These are phyloP conservation scores for Macaria liturata DNA, from an alignment of 2,888 invertebrate species.

Conservation along the genomic window DNA sequence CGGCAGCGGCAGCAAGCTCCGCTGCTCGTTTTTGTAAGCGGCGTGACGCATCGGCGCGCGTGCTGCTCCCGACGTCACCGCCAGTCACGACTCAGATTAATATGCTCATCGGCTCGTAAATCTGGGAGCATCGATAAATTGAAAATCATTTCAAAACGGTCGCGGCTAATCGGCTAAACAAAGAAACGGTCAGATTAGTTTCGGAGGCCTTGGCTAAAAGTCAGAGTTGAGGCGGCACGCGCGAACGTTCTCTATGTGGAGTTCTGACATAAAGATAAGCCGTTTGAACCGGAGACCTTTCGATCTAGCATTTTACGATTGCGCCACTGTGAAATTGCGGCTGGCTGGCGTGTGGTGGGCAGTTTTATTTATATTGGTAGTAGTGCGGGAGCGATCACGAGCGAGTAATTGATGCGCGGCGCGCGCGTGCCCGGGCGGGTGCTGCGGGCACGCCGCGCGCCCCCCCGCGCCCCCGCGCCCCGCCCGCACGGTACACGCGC, in stretches of 20 bases:
- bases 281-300: constrained; percentile 74
- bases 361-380: constrained; percentile 78
- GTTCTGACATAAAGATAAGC: constrained; percentile 70
- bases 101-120: constrained; percentile 54
- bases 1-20: constrained; percentile 65
- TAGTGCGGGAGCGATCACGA: constrained; percentile 81
- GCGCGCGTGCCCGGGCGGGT: constrained; percentile 60
- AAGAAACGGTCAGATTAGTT: constrained; percentile 39
- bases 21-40: constrained; percentile 51
- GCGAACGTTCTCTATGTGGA: constrained; percentile 58
- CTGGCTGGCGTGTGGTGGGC: constrained; percentile 63
- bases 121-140: constrained; percentile 50
- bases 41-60: constrained; percentile 62
- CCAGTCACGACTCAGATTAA: constrained; percentile 64
- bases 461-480: constrained; percentile 45
- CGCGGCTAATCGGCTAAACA: constrained; percentile 34
- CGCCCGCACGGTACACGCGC: constrained; percentile 51
- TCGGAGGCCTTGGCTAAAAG: constrained; percentile 41
- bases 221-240: constrained; percentile 58
- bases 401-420: constrained; percentile 76
- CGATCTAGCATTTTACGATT: constrained; percentile 77
- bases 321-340: constrained; percentile 72
- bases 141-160: constrained; percentile 33
- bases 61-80: constrained; percentile 56
- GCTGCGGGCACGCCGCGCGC: constrained; percentile 39